Evolutionary conservation across 2,113 vertebrate species (phyloP), one percentile per base, ranked within the genome.

Genomic region (Plotosus lineatus): DNA sequence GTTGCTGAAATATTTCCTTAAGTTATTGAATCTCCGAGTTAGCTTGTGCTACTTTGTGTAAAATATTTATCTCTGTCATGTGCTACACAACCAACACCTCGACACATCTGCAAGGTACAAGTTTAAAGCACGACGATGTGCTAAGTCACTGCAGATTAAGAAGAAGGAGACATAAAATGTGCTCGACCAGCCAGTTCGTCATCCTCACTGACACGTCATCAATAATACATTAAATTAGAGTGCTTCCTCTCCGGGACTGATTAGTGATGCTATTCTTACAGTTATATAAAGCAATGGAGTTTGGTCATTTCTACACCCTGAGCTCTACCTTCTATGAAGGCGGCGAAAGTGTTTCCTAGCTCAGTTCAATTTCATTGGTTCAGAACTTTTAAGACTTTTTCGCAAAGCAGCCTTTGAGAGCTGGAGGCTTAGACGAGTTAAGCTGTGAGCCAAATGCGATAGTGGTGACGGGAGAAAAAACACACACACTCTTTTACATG

Each of bases 181-280:
- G 76, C 48, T 73, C 61, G 42, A 75, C 58, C 63, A 51, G 60
- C n/a, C 77, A 68, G 36, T 56, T 75, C 75, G 69, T 79, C 77
- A 56, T 79, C 53, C 77, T 79, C 40, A n/a, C 50, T 75, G 76
- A 65, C 40, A 78, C 50, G 28, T 72, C 82, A 83, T 83, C 69
- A 79, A 83, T 79, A 79, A 79, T 83, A 58, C 38, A 83, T 79
- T 38, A 46, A 40, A 14, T 40, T 63, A 28, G 82, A 79, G 71
- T 75, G 77, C 82, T 36, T 79, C 15, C 44, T 12, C 19, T 56
- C 58, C 50, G 50, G 68, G 60, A 15, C 65, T 75, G 82, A 31
- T 51, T 65, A 63, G 36, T 3, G 46, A 50, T 65, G 71, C 79
- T 81, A 26, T 50, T 74, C 58, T 65, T 44, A 38, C 12, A 11